Evolutionary conservation across 2,797 vertebrate species (phyloP).

Genomic region (Notoglanidium macrostoma): DNA sequence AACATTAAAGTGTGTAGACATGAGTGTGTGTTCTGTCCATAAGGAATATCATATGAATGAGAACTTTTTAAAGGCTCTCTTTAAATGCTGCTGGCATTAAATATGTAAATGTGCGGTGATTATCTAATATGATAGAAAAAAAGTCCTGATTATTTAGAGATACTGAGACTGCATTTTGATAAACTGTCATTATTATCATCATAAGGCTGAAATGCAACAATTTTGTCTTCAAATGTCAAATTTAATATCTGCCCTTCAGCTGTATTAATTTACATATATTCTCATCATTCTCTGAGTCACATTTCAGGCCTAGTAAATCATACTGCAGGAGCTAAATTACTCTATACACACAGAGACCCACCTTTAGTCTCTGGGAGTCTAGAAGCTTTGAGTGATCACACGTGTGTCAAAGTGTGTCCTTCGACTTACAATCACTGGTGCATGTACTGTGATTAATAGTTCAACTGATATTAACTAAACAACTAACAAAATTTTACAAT

Average conservation of each 20-base stretch:
- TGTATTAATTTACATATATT: neutral
- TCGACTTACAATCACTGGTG: neutral
- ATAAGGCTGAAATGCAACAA: neutral
- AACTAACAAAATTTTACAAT: neutral
- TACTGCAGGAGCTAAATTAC: neutral
- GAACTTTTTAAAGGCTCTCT: neutral
- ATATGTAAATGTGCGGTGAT: neutral
- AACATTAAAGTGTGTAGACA: neutral
- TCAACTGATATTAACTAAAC: neutral
- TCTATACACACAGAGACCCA: neutral
- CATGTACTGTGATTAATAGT: neutral
- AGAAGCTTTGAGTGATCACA: neutral
- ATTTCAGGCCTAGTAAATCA: neutral
- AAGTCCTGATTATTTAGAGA: neutral
- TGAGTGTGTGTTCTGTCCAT: neutral
- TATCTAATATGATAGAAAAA: neutral
- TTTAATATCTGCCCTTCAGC: neutral
- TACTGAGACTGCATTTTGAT: neutral
- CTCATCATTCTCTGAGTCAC: neutral
- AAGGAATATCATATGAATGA: neutral
- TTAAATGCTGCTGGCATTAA: neutral
- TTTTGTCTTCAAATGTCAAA: neutral
- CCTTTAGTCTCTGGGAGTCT: neutral
- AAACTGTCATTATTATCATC: neutral
- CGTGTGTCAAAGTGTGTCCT: conserved; percentile 14